Evolutionary conservation across 2,113 vertebrate species (phyloP), one percentile per base, ranked within the genome.

Genomic region (Felis chaus): DNA sequence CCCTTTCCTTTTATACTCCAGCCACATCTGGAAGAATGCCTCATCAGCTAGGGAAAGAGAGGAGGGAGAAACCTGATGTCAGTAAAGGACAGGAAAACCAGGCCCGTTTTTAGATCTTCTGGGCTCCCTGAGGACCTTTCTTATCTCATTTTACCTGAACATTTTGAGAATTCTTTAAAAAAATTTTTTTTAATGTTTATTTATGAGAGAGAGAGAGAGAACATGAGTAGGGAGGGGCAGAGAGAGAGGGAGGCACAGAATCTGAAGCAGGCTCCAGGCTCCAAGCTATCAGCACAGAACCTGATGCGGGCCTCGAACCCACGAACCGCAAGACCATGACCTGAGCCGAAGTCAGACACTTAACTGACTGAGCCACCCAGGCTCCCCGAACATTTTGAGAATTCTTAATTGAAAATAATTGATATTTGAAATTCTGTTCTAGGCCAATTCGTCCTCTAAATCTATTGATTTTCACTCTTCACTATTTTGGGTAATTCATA

Each of bases 331-430:
- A 45, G 45, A 45, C 45, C 8, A 45, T 45, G 45, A 45, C 45
- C 45, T 45, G 45, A 45, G 45, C 45, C 45, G 1, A 45, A 45
- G 45, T 45, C 45, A 45, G 1, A 45, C 45, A 45, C 45, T 45
- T 45, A 45, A 45, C 45, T 45, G 45, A 45, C 45, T 45, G 7
- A 45, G 45, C 8, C 45, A 45, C 45, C 45, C 7, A 45, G 45
- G 45, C 45, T 0, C 45, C 45, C 45, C 45, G 45, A 45, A 45
- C 45, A 45, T 45, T 83, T 73, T 33, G 57, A 41, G 23, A 53
- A 76, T 23, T 93, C 48, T 41, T 69, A 39, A 27, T 63, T 89
- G 65, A 76, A 93, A 97, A 66, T 65, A 97, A 83, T 9, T 90
- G 9, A 63, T n/a, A 36, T 12, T 73, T 0, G 0, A 83, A 73